Evolutionary conservation across 2,888 invertebrate species (phyloP).

Genomic region (Andrena dorsata): DNA sequence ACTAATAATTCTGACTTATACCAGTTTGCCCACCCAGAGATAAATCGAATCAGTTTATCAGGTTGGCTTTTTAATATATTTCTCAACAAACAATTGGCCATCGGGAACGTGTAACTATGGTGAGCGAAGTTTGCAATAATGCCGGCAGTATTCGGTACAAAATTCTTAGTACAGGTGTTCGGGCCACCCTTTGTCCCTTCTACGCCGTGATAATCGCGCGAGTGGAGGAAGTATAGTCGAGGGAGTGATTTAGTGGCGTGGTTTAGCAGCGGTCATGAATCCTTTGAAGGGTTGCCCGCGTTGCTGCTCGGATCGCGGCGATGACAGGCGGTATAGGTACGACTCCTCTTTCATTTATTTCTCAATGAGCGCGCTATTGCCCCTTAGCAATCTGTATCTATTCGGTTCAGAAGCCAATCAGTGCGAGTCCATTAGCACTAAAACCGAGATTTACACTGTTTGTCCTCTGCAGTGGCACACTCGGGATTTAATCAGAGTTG

Average conservation of each 20-base stretch:
- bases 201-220: background rate
- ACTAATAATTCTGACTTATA: too few species aligned
- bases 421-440: too few species aligned
- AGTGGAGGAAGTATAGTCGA: background rate
- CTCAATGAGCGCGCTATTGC: background rate
- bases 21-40: too few species aligned
- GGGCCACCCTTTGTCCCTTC: background rate
- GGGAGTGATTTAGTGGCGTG: slow-evolving; percentile 10
- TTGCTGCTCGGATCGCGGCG: slow-evolving; percentile 65
- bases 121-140: slow-evolving; percentile 36
- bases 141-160: slow-evolving; percentile 14
- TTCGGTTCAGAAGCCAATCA: background rate
- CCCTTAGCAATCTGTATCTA: background rate
- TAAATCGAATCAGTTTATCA: background rate
- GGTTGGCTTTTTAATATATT: background rate
- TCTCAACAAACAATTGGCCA: slow-evolving; percentile 21
- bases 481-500: too few species aligned
- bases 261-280: slow-evolving; percentile 29
- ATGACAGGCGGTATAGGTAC: slow-evolving; percentile 72
- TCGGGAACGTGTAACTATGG: slow-evolving; percentile 9
- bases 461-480: too few species aligned
- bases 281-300: slow-evolving; percentile 57
- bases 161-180: slow-evolving; percentile 50
- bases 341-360: slow-evolving; percentile 32
- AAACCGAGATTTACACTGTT: too few species aligned